A percentile compares a stretch with the other conserved stretches of the same genome.
Conservation (phyloP, 1,140 invertebrate genomes). For the Harlomillsia oculata region DNA sequence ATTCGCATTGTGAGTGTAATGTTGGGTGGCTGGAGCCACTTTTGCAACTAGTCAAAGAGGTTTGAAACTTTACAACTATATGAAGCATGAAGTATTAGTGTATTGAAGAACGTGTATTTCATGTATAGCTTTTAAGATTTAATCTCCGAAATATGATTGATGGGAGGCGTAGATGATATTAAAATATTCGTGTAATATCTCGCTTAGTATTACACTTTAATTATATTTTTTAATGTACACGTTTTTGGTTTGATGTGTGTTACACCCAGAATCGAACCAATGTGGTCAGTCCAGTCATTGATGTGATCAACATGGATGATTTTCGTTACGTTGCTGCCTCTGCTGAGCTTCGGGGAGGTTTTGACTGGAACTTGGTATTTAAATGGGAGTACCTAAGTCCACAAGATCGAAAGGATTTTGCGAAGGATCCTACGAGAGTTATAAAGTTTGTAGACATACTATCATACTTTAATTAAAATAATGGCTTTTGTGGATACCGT, state of each 20-base stretch:
- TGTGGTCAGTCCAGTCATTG: slow-evolving; percentile 90
- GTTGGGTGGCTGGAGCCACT: slow-evolving; percentile 91
- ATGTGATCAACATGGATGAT: slow-evolving; percentile 97
- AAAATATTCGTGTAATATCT: no score
- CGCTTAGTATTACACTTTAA: not conserved
- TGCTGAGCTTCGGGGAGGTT: slow-evolving; percentile 80
- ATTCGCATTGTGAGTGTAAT: slow-evolving; percentile 96
- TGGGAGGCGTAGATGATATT: no score
- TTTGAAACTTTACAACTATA: no score
- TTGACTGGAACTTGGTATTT: slow-evolving; percentile 94
- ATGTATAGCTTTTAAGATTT: no score
- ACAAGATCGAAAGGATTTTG: slow-evolving; percentile 63
- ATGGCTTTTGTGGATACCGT: not conserved
- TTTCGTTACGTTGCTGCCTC: slow-evolving; percentile 86
- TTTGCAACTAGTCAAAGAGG: slow-evolving; percentile 76
- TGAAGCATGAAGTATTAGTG: no score
- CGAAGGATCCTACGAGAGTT: slow-evolving; percentile 60
- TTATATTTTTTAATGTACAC: not conserved
- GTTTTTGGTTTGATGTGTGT: slow-evolving; percentile 36
- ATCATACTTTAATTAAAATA: not conserved
- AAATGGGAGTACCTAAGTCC: slow-evolving; percentile 92
- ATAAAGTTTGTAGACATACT: slow-evolving; percentile 43
- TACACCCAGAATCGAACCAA: slow-evolving; percentile 72
- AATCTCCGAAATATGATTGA: no score
- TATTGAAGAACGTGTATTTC: no score